Conservation (phyloP, 2,797 vertebrate genomes). For the Pseudotriccus pelzelni region DNA sequence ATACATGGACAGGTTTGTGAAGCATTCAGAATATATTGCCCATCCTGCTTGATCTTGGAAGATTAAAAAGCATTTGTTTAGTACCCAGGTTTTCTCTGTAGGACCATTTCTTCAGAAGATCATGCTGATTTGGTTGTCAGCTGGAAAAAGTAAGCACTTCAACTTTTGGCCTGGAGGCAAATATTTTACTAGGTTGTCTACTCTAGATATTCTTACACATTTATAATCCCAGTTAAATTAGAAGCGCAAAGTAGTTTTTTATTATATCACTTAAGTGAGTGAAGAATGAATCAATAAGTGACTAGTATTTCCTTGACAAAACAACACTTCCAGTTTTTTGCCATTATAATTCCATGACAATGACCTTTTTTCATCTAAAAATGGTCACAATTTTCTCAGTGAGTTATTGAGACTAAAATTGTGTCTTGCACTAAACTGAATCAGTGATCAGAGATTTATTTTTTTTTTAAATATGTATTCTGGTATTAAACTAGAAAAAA, state of each 20-base stretch:
- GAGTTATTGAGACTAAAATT: not conserved
- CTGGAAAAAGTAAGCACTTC: not conserved
- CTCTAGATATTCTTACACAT: not conserved
- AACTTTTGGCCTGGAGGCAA: not conserved
- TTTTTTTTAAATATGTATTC: not conserved
- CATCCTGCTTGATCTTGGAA: not conserved
- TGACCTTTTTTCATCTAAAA: not conserved
- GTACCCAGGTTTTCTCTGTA: not conserved
- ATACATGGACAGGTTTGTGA: not conserved
- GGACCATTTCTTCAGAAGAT: not conserved
- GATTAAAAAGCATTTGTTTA: not conserved
- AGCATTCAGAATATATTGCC: not conserved
- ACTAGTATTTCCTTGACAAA: not conserved
- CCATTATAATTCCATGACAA: not conserved
- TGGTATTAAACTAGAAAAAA: not conserved
- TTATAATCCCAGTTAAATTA: not conserved
- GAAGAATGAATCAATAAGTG: not conserved
- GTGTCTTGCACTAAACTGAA: not conserved
- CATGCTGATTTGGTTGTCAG: not conserved
- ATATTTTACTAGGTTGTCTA: not conserved
- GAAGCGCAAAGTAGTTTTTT: not conserved
- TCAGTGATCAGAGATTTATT: not conserved
- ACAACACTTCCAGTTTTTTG: not conserved
- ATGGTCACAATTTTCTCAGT: not conserved
- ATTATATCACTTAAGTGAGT: constrained; percentile 1